Base-by-base conservation (phyloP, 1,140 invertebrate species). In the Microplitis mediator region DNA sequence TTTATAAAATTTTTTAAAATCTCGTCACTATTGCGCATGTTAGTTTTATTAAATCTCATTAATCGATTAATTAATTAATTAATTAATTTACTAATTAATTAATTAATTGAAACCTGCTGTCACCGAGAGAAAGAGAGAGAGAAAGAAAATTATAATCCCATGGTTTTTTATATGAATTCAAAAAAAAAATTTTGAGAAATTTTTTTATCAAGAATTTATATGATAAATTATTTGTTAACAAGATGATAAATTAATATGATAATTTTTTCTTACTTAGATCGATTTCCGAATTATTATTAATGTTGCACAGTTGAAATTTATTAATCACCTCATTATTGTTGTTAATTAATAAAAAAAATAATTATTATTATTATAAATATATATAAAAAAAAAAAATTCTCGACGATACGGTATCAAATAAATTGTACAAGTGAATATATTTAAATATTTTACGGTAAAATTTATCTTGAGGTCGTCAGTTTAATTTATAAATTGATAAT, bases 261-360 rank as follows among this genome's bases (percentile, higher is more conserved):
- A 52, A 58, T 71, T 23, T 71, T 71, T 64, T 51, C 56, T 56
- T 13, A 11, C 39, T 69, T 51, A 14, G 45, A 63, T 64, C 39
- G 9, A 65, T 72, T 65, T 50, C 70, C 70, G 63, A 72, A 72
- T 72, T 72, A 72, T 72, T 72, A 72, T 72, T 66, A 16, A 72
- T 72, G 36, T 66, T 66, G 63, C 63, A 72, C 70, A 61, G 70
- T 72, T 72, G 63, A 72, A 14, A 62, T 65, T 71, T 66, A 66
- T 58, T 72, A 72, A 72, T 72, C 70, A 72, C 62, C 31, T 72
- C 70, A 72, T 72, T 56, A 71, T 71, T 72, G 70, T 72, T 72
- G 63, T 72, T 66, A 60, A 54, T 66, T 61, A 62, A 62, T 62
- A 6, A 62, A 45, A 39, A 39, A 54, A 32, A 60, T 14, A 61